These are phyloP conservation scores for Pilophorus perplexus DNA, from an alignment of 2,888 invertebrate species.

Conservation along the genomic window DNA sequence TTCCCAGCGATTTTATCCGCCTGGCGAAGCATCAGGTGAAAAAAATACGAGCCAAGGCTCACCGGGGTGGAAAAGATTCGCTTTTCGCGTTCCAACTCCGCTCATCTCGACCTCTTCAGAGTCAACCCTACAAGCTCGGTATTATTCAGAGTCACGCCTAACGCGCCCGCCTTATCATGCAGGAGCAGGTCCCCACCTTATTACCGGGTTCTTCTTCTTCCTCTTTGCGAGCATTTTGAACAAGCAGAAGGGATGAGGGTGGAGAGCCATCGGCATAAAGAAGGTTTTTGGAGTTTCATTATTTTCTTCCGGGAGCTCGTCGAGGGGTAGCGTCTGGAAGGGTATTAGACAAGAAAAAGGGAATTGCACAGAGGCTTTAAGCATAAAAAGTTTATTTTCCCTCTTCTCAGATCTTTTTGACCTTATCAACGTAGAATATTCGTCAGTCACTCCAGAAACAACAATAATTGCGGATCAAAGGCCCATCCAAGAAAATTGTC, in stretches of 20 bases:
- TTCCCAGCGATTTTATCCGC: too few relatives aligned
- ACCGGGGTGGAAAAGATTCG: too few relatives aligned
- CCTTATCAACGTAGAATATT: too few relatives aligned
- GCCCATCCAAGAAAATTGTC: too few relatives aligned
- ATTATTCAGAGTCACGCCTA: constrained; percentile 27
- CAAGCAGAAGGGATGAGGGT: constrained; percentile 4
- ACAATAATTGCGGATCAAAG: too few relatives aligned
- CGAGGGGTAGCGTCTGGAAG: neutral
- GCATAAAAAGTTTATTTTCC: constrained; percentile 23
- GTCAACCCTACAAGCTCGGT: neutral
- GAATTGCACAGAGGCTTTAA: constrained; percentile 10
- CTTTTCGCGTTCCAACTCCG: too few relatives aligned
- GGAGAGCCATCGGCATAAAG: neutral
- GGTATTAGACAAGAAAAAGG: constrained; percentile 19
- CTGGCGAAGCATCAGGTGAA: too few relatives aligned
- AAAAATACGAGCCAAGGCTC: too few relatives aligned
- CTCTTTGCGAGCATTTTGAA: constrained; percentile 1
- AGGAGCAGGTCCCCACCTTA: constrained; percentile 22
- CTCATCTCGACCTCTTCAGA: too few relatives aligned
- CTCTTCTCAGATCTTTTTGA: neutral
- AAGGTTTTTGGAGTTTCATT: constrained; percentile 28
- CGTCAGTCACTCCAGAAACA: too few relatives aligned
- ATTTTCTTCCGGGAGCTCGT: too few relatives aligned
- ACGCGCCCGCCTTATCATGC: constrained; percentile 24
- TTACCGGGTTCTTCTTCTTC: constrained; percentile 20